A percentile compares a stretch with the other conserved stretches of the same genome.
phyloP scores from a whole-genome alignment of 2,888 invertebrate species.

The Entomobrya multifasciata region DNA sequence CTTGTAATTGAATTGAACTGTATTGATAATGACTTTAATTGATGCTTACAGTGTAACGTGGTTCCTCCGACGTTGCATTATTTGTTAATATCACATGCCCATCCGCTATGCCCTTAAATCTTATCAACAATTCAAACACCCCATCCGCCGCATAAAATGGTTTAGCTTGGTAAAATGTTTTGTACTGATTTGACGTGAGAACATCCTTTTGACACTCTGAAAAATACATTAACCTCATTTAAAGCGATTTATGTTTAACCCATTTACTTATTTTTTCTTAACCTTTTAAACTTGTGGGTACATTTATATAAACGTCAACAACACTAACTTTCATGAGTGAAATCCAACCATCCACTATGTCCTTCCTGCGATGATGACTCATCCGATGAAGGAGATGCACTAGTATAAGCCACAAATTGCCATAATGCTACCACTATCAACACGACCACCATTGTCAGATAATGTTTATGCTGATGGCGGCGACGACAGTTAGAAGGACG shows the following conservation, averaged over 20 bases:
- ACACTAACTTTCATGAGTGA: constrained; percentile 74
- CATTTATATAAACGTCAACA: too few species aligned
- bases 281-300: too few species aligned
- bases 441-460: neutral
- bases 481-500: too few species aligned
- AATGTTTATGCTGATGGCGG: neutral
- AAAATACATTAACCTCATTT: neutral
- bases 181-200: constrained; percentile 59
- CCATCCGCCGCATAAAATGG: constrained; percentile 61
- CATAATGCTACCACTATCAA: neutral
- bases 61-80: constrained; percentile 61
- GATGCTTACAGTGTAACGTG: constrained; percentile 72
- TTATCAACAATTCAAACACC: constrained; percentile 68
- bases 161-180: constrained; percentile 59
- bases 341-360: constrained; percentile 44
- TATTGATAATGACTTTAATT: too few species aligned
- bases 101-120: constrained; percentile 76
- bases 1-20: too few species aligned
- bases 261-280: neutral
- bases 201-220: constrained; percentile 73
- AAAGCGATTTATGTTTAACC: too few species aligned
- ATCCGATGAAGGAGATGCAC: neutral
- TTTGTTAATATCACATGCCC: constrained; percentile 70
- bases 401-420: constrained; percentile 7
- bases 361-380: constrained; percentile 12